Evolutionary conservation across 2,888 invertebrate species (phyloP), one percentile per base, ranked within the genome.

Genomic region (Psylliodes chrysocephalus): DNA sequence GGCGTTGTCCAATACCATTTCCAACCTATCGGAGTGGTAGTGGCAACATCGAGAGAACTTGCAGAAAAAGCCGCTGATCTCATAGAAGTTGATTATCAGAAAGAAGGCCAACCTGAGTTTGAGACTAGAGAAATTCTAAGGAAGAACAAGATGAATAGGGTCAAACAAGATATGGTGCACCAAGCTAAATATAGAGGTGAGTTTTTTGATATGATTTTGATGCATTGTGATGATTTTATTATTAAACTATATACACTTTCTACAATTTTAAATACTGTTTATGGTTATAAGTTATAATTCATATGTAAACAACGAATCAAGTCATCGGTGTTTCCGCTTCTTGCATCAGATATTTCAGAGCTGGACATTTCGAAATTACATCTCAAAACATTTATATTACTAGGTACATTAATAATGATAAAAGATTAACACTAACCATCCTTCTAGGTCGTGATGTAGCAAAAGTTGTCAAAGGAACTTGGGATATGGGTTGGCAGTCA

Each of bases 21-120:
- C 0, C 93, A 94, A 73, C 88, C 92, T 0, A 73, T 92, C 1
- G 94, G 90, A 0, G 74, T 93, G 0, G 84, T 94, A 7, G 87
- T 89, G 0, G 94, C 93, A 0, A 84, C 81, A 7, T 85, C 84
- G 0, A 85, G 86, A 22, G 82, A 82, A 0, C 70, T 88, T 25
- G 90, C 90, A 0, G 84, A 86, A 64, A 80, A 83, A 63, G 89
- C 89, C 0, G 86, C 86, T 0, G 79, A 83, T 19, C 78, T 85
- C 46, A 87, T 90, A 0, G 82, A 85, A 72, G 81, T 89, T 0
- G 83, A 82, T 42, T 89, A 89, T 63, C 82, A 81, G 47, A 81
- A 82, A 8, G 79, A 79, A 47, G 78, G 75, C 59, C 80, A 77
- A 1, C 83, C 83, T 6, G 78, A 85, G 0, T 64, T 85, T n/a